These are phyloP conservation scores for Hirtodrosophila alboralis DNA, from an alignment of 2,888 invertebrate species.

Conservation along the genomic window DNA sequence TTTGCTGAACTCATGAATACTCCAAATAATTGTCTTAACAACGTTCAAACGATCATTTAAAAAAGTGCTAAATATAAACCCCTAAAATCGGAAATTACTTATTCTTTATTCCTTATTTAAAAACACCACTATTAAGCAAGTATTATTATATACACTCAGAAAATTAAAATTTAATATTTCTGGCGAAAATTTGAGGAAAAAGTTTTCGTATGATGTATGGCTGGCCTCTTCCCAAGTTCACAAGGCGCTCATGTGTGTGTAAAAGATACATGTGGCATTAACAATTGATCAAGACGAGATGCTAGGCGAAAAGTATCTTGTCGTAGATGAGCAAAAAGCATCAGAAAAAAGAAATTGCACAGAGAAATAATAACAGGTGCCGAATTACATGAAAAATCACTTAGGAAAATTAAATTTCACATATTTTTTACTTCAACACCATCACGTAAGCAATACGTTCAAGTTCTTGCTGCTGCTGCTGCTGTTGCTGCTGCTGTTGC, in stretches of 20 bases:
- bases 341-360: constrained; percentile 46
- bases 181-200: constrained; percentile 48
- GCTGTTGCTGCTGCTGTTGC: constrained; percentile 27
- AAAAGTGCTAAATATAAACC: too few relatives aligned
- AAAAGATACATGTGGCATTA: constrained; percentile 71
- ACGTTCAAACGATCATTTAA: too few relatives aligned
- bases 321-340: constrained; percentile 45
- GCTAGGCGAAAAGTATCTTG: constrained; percentile 66
- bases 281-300: constrained; percentile 73
- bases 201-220: constrained; percentile 68
- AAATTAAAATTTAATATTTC: constrained; percentile 58
- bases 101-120: too few relatives aligned
- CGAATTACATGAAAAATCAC: constrained; percentile 81
- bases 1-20: too few relatives aligned
- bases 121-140: too few relatives aligned
- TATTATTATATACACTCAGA: constrained; percentile 12
- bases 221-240: constrained; percentile 68
- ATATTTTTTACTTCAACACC: constrained; percentile 78
- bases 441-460: constrained; percentile 57
- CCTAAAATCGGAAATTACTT: too few relatives aligned
- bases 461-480: constrained; percentile 20
- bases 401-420: constrained; percentile 79
- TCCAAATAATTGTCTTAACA: too few relatives aligned
- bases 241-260: constrained; percentile 64
- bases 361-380: constrained; percentile 78